Conservation (phyloP, 1,140 invertebrate species). For the Drosophila subobscura region DNA sequence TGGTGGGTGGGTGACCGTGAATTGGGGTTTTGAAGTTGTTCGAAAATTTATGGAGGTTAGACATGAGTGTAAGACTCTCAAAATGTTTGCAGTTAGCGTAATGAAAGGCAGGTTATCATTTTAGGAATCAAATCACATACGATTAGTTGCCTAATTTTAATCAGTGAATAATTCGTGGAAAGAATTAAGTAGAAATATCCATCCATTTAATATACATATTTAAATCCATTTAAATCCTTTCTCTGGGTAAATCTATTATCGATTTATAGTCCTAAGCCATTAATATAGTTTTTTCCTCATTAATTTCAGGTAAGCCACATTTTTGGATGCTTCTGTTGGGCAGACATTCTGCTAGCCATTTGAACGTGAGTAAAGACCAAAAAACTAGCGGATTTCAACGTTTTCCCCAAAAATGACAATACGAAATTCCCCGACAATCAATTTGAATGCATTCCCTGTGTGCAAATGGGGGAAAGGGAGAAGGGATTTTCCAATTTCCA, state of each 20-base stretch:
- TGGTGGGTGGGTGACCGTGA: conserved; percentile 15
- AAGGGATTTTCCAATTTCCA: conserved; percentile 46
- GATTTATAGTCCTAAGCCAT: too few relatives aligned
- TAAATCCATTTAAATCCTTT: too few relatives aligned
- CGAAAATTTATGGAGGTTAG: conserved; percentile 8
- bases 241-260: too few relatives aligned
- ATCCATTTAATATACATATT: too few relatives aligned
- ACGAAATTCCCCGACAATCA: conserved; percentile 34
- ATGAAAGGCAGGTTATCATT: conserved; percentile 2
- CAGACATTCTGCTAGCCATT: too few relatives aligned
- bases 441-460: conserved; percentile 45
- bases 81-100: conserved; percentile 1
- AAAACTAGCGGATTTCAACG: not conserved
- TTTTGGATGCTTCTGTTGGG: not conserved
- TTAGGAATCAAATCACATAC: not conserved
- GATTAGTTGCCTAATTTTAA: too few relatives aligned
- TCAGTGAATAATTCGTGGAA: too few relatives aligned
- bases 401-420: conserved; percentile 11
- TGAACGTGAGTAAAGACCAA: conserved; percentile 17
- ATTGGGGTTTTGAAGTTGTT: not conserved
- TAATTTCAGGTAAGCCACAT: conserved; percentile 39
- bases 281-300: not conserved
- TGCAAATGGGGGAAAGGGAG: not conserved
- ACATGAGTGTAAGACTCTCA: conserved; percentile 25
- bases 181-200: too few relatives aligned